These are phyloP conservation scores for Antitype chi DNA, from an alignment of 2,888 invertebrate species.

Conservation along the genomic window DNA sequence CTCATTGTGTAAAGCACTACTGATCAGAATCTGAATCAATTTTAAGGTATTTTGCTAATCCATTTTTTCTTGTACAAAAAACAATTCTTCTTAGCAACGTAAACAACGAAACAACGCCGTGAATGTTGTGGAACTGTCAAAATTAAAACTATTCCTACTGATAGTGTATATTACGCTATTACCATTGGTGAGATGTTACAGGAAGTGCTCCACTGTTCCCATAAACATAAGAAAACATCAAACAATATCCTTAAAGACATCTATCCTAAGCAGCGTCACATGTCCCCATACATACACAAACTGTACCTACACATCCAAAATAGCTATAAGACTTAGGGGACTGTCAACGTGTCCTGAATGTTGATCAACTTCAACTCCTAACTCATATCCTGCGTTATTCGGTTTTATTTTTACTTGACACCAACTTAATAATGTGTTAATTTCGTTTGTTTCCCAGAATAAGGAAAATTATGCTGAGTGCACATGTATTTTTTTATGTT, in stretches of 20 bases:
- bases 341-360: conserved; percentile 76
- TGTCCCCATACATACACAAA: conserved; percentile 11
- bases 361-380: conserved; percentile 70
- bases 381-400: conserved; percentile 81
- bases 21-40: no score
- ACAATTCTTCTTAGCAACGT: no score
- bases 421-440: conserved; percentile 63
- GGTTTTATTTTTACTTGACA: conserved; percentile 73
- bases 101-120: no score
- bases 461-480: conserved; percentile 14
- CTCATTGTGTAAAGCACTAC: no score
- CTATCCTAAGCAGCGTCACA: conserved; percentile 12
- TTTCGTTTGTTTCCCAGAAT: conserved; percentile 52
- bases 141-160: no score
- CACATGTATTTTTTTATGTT: conserved; percentile 12
- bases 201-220: background rate
- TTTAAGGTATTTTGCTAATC: no score
- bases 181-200: no score
- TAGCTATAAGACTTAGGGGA: conserved; percentile 66
- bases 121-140: no score
- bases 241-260: conserved; percentile 4
- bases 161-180: no score
- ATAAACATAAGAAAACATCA: background rate
- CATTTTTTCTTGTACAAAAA: no score
- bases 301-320: conserved; percentile 30